These are phyloP conservation scores for Andrena bicolor DNA, from an alignment of 2,888 invertebrate species.

Conservation along the genomic window DNA sequence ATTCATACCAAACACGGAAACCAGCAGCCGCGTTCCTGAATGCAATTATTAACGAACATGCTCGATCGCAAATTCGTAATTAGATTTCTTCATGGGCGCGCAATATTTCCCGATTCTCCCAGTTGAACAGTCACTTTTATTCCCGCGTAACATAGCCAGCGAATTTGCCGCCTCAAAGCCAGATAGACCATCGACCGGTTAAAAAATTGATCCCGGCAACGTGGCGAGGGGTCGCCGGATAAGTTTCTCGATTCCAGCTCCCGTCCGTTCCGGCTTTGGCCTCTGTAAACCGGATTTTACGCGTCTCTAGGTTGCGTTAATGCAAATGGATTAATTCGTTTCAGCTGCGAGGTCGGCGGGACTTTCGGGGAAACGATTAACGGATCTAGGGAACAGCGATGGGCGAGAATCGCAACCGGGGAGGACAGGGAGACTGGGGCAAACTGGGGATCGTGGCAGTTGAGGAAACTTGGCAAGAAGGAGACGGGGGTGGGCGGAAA, in stretches of 20 bases:
- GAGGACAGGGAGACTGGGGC: neutral
- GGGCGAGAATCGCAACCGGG: neutral
- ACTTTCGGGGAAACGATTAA: constrained; percentile 53
- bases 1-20: too few relatives aligned
- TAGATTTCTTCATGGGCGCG: neutral
- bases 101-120: constrained; percentile 19
- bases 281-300: constrained; percentile 61
- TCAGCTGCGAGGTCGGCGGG: constrained; percentile 46
- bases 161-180: constrained; percentile 18
- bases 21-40: too few relatives aligned
- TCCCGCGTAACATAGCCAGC: neutral
- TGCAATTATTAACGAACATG: too few relatives aligned
- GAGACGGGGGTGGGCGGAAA: constrained; percentile 10
- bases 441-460: neutral
- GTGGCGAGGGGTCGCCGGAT: neutral
- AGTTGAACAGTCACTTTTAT: constrained; percentile 27
- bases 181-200: constrained; percentile 9
- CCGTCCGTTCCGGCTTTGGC: constrained; percentile 8
- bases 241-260: constrained; percentile 30
- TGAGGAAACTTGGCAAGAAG: constrained; percentile 3
- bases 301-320: constrained; percentile 66
- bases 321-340: constrained; percentile 68
- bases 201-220: constrained; percentile 37
- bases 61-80: neutral
- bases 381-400: neutral